phyloP scores from a whole-genome alignment of 1,140 invertebrate genomes.

The Heliothis virescens region DNA sequence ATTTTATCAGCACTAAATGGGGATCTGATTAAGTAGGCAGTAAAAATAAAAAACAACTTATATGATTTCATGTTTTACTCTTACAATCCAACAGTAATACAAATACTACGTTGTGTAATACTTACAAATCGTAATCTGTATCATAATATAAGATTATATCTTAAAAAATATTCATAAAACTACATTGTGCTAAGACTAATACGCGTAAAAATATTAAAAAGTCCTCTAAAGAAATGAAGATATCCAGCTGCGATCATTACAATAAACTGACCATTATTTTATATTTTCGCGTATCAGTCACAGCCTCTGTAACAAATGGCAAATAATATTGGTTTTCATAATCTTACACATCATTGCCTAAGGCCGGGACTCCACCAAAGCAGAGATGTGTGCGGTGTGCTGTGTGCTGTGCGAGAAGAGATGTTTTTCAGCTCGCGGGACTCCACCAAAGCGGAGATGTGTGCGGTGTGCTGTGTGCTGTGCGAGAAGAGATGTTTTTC shows the following conservation, averaged over 20 bases:
- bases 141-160: slow-evolving; percentile 33
- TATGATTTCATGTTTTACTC: slow-evolving; percentile 47
- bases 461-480: too few species aligned
- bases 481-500: too few species aligned
- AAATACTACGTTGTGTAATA: slow-evolving; percentile 35
- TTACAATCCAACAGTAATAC: slow-evolving; percentile 54
- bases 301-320: slow-evolving; percentile 15
- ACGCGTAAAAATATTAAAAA: slow-evolving; percentile 6
- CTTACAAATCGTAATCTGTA: slow-evolving; percentile 33
- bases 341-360: slow-evolving; percentile 5
- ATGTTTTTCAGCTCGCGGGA: too few species aligned
- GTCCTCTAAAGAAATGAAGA: too few species aligned
- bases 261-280: too few species aligned
- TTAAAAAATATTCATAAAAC: slow-evolving; percentile 20
- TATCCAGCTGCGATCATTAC: too few species aligned
- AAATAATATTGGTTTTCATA: slow-evolving; percentile 6
- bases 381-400: too few species aligned
- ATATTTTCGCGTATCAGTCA: slow-evolving; percentile 5
- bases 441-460: too few species aligned
- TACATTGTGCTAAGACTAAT: slow-evolving; percentile 15
- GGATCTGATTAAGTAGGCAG: background rate
- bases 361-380: too few species aligned
- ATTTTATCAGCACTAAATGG: background rate
- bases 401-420: too few species aligned
- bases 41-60: slow-evolving; percentile 4